These are phyloP conservation scores for Argopecten irradians DNA, from an alignment of 1,140 invertebrate species.

Conservation along the genomic window DNA sequence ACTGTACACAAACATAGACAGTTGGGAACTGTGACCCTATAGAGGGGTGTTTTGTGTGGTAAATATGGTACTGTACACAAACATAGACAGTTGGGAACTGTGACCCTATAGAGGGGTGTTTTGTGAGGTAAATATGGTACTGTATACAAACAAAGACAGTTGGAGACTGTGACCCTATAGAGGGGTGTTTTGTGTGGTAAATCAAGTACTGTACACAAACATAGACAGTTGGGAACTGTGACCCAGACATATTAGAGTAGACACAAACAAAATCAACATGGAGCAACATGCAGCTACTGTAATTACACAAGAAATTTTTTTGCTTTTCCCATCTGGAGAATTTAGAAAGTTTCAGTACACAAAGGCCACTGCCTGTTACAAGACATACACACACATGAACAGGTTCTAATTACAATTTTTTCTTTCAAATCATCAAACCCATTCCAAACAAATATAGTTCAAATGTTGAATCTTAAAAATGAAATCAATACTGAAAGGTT, in stretches of 20 bases:
- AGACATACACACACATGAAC: background rate
- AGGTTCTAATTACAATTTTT: background rate
- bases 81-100: too few species aligned
- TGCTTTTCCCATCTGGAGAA: background rate
- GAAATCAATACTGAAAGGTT: background rate
- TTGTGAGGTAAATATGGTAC: background rate
- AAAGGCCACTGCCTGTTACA: background rate
- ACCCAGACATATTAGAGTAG: background rate
- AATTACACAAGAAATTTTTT: slow-evolving; percentile 9
- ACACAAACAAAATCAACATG: slow-evolving; percentile 10
- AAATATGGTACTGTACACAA: background rate
- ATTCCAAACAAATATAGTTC: background rate
- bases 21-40: background rate
- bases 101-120: background rate
- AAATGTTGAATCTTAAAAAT: background rate
- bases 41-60: slow-evolving; percentile 9
- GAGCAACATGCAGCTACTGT: background rate
- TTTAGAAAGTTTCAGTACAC: background rate
- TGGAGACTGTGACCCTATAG: background rate
- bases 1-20: background rate
- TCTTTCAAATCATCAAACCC: background rate
- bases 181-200: background rate
- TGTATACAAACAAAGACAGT: background rate
- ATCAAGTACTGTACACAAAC: background rate
- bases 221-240: background rate